Evolutionary conservation across 1,140 invertebrate genomes (phyloP).

Genomic region (Theocolax elegans): DNA sequence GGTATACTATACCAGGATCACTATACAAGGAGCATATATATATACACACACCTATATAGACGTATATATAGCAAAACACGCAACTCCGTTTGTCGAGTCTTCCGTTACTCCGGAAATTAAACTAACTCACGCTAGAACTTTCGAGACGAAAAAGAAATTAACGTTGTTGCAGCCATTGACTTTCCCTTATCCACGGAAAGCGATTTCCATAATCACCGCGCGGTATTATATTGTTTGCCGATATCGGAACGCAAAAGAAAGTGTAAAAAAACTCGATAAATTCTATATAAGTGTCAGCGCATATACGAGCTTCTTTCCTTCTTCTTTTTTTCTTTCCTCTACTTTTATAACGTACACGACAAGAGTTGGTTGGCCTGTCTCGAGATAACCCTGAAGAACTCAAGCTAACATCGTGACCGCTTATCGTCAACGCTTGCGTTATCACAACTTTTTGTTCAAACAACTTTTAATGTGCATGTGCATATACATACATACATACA

Average conservation of each 20-base stretch:
- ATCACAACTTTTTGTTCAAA: too few relatives aligned
- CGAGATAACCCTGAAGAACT: slow-evolving; percentile 51
- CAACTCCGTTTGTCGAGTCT: not conserved
- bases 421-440: slow-evolving; percentile 46
- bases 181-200: not conserved
- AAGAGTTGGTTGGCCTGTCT: slow-evolving; percentile 52
- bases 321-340: too few relatives aligned
- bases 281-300: not conserved
- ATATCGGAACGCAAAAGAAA: too few relatives aligned
- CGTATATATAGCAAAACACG: too few relatives aligned
- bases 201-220: not conserved
- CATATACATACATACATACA: too few relatives aligned
- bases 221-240: too few relatives aligned
- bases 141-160: not conserved
- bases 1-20: too few relatives aligned
- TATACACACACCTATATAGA: too few relatives aligned
- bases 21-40: too few relatives aligned
- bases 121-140: not conserved
- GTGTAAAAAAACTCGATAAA: not conserved
- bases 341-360: not conserved
- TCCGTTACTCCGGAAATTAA: not conserved
- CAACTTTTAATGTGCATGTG: too few relatives aligned
- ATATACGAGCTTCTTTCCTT: too few relatives aligned
- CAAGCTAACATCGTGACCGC: slow-evolving; percentile 44
- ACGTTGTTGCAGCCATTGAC: slow-evolving; percentile 12